Base-by-base conservation (phyloP, 2,113 vertebrate species). In the Collichthys lucidus region DNA sequence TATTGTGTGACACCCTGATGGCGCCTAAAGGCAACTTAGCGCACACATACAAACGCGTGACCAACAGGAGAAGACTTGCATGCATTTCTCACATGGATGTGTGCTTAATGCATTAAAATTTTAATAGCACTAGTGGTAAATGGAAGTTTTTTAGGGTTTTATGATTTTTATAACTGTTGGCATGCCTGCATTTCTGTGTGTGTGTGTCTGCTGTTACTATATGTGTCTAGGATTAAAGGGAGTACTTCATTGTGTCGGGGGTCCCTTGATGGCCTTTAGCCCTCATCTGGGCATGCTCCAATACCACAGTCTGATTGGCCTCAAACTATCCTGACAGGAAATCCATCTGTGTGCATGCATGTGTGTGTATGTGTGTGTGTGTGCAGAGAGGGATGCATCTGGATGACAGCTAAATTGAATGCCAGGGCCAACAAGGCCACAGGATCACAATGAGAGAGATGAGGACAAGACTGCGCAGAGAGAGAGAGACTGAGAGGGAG, bases 331-430 rank as follows among this genome's bases (percentile, higher is more conserved):
- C 89, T 93, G 91, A 94, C 91, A 93, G 91, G 89, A 93, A 93
- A 94, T 93, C 93, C 79, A 93, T 94, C 67, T 88, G 77, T 80
- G 35, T 40, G 35, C 35, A 40, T 40, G 35, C 35, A 5, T 31
- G 35, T 35, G 35, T 35, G 66, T 63, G 69, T 57, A 68, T 55
- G 74, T 70, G 70, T 57, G 83, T 61, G 62, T 59, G 77, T 60
- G 63, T 35, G 55, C 31, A 19, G 84, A 60, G 76, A 75, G 55
- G 84, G 79, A 88, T 89, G 88, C 86, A 83, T 89, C 87, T 89
- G 89, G 89, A 86, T 94, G 93, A 93, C 93, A 93, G 87, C 90
- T 93, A 91, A 91, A 93, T 94, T 93, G 92, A 94, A 93, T 83
- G 88, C 86, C 79, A 46, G 80, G 89, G 80, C 88, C 87, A 75